phyloP scores from a whole-genome alignment of 2,888 invertebrate species.

The Oxycera nigricornis region DNA sequence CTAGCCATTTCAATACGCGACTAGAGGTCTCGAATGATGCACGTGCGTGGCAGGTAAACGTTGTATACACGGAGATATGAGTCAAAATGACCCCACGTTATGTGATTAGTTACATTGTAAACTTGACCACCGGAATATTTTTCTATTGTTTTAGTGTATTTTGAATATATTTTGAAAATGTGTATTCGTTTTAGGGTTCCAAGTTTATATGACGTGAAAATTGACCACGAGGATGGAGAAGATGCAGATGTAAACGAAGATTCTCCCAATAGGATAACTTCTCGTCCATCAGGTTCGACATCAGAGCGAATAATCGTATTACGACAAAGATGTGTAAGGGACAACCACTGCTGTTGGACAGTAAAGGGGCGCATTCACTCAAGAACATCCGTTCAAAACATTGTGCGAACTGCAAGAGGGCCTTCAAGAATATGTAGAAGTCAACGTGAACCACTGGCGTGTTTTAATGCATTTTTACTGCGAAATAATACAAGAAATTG shows the following conservation, averaged over 20 bases:
- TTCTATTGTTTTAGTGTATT: no score
- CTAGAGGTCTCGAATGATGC: not conserved
- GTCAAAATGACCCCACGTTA: not conserved
- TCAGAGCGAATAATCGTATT: conserved; percentile 5
- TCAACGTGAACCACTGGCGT: not conserved
- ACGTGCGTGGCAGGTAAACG: not conserved
- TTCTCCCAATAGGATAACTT: not conserved
- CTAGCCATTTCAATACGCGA: not conserved
- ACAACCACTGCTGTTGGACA: conserved; percentile 44
- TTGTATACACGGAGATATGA: not conserved
- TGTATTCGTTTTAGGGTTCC: not conserved
- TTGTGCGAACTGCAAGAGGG: conserved; percentile 12
- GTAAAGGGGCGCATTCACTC: conserved; percentile 34
- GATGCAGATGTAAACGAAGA: not conserved
- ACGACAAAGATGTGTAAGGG: conserved; percentile 30
- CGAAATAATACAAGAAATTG: not conserved
- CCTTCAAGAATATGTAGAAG: conserved; percentile 42
- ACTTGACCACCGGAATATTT: no score
- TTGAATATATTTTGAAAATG: not conserved
- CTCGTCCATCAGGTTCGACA: not conserved
- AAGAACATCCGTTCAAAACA: not conserved
- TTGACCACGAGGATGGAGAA: conserved; percentile 40
- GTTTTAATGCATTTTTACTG: not conserved
- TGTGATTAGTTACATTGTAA: conserved; percentile 6
- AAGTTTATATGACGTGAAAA: conserved; percentile 47